phyloP scores from a whole-genome alignment of 2,888 invertebrate genomes.

The Caenorhabditis becei region DNA sequence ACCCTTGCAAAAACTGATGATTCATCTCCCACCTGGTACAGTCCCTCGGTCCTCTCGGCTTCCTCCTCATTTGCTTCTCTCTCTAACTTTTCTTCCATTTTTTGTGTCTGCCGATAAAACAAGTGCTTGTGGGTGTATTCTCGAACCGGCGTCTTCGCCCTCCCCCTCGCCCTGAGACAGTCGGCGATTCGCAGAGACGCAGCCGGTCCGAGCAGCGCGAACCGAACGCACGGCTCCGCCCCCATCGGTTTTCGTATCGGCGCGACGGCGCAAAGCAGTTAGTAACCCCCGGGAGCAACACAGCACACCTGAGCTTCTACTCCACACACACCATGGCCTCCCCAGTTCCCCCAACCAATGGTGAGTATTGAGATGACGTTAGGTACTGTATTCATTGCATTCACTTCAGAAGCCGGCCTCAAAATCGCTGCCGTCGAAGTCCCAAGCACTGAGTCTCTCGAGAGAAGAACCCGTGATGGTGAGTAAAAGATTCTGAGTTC shows the following conservation, averaged over 20 bases:
- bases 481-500: neutral
- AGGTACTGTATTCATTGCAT: no score
- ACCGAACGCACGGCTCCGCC: constrained; percentile 46
- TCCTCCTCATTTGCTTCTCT: constrained; percentile 1
- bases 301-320: constrained; percentile 16
- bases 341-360: constrained; percentile 57
- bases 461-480: constrained; percentile 71
- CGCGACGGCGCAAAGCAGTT: constrained; percentile 36
- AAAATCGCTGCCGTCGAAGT: constrained; percentile 70
- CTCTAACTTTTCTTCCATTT: constrained; percentile 27
- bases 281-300: constrained; percentile 46
- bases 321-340: constrained; percentile 43
- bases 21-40: constrained; percentile 10
- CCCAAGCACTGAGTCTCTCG: constrained; percentile 65
- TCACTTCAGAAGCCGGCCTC: constrained; percentile 64
- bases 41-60: constrained; percentile 6
- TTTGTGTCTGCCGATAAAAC: constrained; percentile 54
- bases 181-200: constrained; percentile 38
- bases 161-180: constrained; percentile 13
- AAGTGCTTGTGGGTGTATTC: constrained; percentile 60
- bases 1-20: constrained; percentile 22
- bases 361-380: constrained; percentile 12
- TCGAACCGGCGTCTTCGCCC: constrained; percentile 46
- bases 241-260: constrained; percentile 38
- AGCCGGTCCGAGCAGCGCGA: constrained; percentile 40